Evolutionary conservation across 2,113 vertebrate species (phyloP).

Genomic region (Haliaeetus leucogaster): DNA sequence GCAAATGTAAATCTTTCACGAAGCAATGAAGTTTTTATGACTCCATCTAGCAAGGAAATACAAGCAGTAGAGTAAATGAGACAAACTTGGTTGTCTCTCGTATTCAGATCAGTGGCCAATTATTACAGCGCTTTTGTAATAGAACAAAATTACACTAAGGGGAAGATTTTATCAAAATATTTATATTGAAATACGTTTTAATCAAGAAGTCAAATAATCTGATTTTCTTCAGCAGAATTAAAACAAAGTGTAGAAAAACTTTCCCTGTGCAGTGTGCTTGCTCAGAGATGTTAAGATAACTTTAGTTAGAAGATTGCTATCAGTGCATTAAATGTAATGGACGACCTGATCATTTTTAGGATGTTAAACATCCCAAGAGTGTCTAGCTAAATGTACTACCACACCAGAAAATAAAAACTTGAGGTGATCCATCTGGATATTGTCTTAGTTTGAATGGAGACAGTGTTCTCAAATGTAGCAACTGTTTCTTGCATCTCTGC

Average conservation of each 20-base stretch:
- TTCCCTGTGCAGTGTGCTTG: background rate
- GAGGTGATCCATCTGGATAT: background rate
- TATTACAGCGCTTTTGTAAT: background rate
- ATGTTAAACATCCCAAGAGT: background rate
- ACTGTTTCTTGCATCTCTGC: background rate
- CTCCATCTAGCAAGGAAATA: background rate
- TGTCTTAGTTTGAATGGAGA: background rate
- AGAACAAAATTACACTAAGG: background rate
- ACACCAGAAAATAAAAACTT: background rate
- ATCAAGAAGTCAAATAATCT: background rate
- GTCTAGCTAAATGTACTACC: background rate
- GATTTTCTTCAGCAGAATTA: background rate
- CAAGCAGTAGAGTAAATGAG: background rate
- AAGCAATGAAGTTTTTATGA: background rate
- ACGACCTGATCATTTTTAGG: background rate
- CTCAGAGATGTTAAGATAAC: background rate
- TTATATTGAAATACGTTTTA: background rate
- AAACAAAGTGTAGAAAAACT: background rate
- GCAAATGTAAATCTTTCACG: background rate
- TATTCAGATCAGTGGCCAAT: background rate
- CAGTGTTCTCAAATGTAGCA: background rate
- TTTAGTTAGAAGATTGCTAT: background rate
- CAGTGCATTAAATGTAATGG: background rate
- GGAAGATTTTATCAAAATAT: background rate
- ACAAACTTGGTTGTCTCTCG: background rate